Conservation (phyloP, 1,140 invertebrate genomes). For the Zaprionus taronus region DNA sequence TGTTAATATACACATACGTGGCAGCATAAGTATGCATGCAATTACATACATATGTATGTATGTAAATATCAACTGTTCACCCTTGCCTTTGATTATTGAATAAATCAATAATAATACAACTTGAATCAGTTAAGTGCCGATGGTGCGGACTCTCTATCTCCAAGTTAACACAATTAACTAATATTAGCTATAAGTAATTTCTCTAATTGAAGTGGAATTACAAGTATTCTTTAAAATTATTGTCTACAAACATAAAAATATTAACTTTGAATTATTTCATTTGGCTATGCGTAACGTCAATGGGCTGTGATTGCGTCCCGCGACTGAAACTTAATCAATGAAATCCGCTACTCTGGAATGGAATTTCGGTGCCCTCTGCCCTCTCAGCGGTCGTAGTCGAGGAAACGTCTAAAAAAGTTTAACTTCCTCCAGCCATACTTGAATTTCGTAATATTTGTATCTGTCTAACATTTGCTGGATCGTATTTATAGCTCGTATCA, state of each 20-base stretch:
- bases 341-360: constrained; percentile 2
- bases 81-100: neutral
- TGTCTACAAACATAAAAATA: constrained; percentile 76
- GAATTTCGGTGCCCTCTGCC: neutral
- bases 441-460: neutral
- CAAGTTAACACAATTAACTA: constrained; percentile 43
- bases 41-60: neutral
- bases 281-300: constrained; percentile 30
- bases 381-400: neutral
- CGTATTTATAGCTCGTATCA: constrained; percentile 71
- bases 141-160: neutral
- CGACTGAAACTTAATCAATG: neutral
- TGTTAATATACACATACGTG: too few species aligned
- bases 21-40: too few species aligned
- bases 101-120: constrained; percentile 21
- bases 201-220: constrained; percentile 51
- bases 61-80: constrained; percentile 22
- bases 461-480: neutral
- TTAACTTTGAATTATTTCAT: constrained; percentile 44
- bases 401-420: neutral
- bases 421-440: neutral
- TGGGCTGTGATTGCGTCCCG: neutral
- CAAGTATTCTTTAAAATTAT: constrained; percentile 62
- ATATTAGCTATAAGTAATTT: constrained; percentile 59
- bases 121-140: too few species aligned